Percentiles rank a stretch among this genome's conserved stretches.
Conservation (phyloP, 1,140 invertebrate genomes). For the Brachionus calyciflorus region DNA sequence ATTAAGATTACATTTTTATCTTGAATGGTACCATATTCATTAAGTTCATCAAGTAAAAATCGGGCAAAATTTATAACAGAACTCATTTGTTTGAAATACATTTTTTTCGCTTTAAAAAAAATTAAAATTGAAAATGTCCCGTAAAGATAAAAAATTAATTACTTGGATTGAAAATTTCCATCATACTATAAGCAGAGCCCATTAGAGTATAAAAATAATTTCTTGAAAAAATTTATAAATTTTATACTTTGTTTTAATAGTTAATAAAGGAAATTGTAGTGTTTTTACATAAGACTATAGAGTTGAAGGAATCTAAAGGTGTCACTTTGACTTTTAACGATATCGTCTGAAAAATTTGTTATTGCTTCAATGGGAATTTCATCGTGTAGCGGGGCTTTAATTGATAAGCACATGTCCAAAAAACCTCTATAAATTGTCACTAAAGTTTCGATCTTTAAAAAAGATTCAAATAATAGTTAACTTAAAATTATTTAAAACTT, state of each 20-base stretch:
- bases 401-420: background rate
- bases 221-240: slow-evolving; percentile 3
- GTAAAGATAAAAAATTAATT: background rate
- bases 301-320: slow-evolving; percentile 15
- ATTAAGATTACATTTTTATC: background rate
- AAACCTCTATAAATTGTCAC: background rate
- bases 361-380: background rate
- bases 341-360: background rate
- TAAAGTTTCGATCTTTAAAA: background rate
- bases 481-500: background rate
- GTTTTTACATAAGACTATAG: slow-evolving; percentile 19
- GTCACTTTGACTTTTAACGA: background rate
- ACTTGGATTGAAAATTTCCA: slow-evolving; percentile 19
- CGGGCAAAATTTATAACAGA: slow-evolving; percentile 3
- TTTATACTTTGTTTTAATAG: too few relatives aligned
- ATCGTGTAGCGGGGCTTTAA: background rate
- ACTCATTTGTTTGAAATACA: slow-evolving; percentile 17
- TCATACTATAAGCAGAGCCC: background rate
- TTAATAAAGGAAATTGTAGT: too few relatives aligned
- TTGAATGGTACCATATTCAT: background rate
- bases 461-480: too few relatives aligned
- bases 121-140: background rate
- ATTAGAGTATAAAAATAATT: background rate
- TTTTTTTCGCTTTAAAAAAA: background rate
- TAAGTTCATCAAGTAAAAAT: slow-evolving; percentile 23